Evolutionary conservation across 2,888 invertebrate species (phyloP).

Genomic region (Atherix ibis): DNA sequence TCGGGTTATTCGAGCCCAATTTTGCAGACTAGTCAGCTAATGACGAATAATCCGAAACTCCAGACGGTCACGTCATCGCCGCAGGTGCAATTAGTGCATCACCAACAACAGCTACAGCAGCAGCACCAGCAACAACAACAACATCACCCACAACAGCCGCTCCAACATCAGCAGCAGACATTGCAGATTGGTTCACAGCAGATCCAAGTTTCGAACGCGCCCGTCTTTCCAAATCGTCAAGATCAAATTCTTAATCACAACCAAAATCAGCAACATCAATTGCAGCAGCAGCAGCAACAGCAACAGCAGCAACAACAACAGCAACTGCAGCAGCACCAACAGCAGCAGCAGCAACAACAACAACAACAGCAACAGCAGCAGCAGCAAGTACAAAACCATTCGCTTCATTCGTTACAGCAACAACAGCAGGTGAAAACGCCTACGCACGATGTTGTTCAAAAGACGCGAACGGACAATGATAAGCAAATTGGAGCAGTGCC

Average conservation of each 20-base stretch:
- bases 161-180: slow-evolving; percentile 1
- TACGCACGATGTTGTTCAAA: slow-evolving; percentile 4
- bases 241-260: too few species aligned
- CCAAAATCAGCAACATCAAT: slow-evolving; percentile 1
- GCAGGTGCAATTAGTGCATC: background rate
- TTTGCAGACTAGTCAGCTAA: slow-evolving; percentile 12
- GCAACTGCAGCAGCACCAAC: background rate
- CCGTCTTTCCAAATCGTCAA: too few species aligned
- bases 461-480: slow-evolving; percentile 7
- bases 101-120: background rate
- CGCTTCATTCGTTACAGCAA: background rate
- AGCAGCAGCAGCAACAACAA: background rate
- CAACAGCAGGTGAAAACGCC: background rate
- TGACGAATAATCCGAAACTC: slow-evolving; percentile 4
- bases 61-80: slow-evolving; percentile 3
- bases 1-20: slow-evolving; percentile 11
- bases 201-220: too few species aligned
- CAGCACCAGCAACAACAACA: background rate
- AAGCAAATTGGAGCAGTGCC: slow-evolving; percentile 16
- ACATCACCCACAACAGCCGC: background rate
- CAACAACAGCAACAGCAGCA: slow-evolving; percentile 6
- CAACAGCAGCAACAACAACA: background rate
- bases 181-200: too few species aligned
- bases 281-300: slow-evolving; percentile 1
- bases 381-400: slow-evolving; percentile 2